These are phyloP conservation scores for Sebastes ruberrimus DNA, from an alignment of 2,797 vertebrate genomes.

Conservation along the genomic window DNA sequence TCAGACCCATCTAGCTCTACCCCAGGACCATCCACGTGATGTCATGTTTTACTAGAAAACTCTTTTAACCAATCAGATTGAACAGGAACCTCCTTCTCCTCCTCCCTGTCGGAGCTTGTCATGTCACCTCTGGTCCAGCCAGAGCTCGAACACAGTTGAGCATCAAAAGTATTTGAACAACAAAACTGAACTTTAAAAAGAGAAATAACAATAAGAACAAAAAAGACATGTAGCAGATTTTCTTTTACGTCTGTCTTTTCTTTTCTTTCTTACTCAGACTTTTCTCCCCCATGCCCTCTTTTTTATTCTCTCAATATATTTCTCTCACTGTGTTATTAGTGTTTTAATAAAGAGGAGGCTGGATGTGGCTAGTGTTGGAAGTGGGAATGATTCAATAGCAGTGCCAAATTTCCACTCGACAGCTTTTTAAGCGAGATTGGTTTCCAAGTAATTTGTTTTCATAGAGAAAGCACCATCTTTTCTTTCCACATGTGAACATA, in stretches of 20 bases:
- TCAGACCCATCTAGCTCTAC: slow-evolving; percentile 78
- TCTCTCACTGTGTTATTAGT: slow-evolving; percentile 83
- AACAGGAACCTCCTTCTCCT: slow-evolving; percentile 66
- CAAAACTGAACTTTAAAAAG: slow-evolving; percentile 73
- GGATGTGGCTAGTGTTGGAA: slow-evolving; percentile 86
- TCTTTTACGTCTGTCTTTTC: slow-evolving; percentile 72
- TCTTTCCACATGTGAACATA: slow-evolving; percentile 69
- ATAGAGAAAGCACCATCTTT: slow-evolving; percentile 57
- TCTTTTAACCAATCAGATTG: slow-evolving; percentile 74
- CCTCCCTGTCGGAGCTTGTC: slow-evolving; percentile 65
- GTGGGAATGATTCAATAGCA: slow-evolving; percentile 72
- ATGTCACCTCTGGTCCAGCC: slow-evolving; percentile 64
- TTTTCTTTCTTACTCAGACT: slow-evolving; percentile 77
- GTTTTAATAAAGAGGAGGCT: slow-evolving; percentile 83
- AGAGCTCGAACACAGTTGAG: slow-evolving; percentile 72
- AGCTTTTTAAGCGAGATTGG: slow-evolving; percentile 69
- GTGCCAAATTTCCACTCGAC: slow-evolving; percentile 70
- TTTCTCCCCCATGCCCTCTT: slow-evolving; percentile 68
- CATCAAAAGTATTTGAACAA: slow-evolving; percentile 73
- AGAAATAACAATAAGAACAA: slow-evolving; percentile 78
- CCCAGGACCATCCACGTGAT: slow-evolving; percentile 77
- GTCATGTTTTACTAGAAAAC: slow-evolving; percentile 77
- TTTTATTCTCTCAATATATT: slow-evolving; percentile 80
- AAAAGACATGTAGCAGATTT: slow-evolving; percentile 82
- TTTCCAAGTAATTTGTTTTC: slow-evolving; percentile 68